A percentile compares a stretch with the other conserved stretches of the same genome.
phyloP scores from a whole-genome alignment of 2,888 invertebrate genomes.

The Bruchidius siliquastri region DNA sequence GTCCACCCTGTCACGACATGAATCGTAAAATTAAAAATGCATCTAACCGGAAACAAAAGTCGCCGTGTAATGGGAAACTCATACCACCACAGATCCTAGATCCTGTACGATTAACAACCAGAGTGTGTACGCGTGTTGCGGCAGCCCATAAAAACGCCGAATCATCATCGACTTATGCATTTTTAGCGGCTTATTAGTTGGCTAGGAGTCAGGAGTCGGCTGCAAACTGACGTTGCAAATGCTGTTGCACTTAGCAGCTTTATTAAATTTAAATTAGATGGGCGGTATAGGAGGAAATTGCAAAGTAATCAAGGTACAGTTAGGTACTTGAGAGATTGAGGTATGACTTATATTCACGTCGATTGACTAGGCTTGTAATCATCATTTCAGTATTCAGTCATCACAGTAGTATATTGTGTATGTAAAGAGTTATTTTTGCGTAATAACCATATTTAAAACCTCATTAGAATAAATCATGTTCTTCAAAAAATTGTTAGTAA shows the following conservation, averaged over 20 bases:
- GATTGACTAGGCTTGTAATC: no score
- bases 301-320: neutral
- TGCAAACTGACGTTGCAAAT: neutral
- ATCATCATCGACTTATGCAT: constrained; percentile 38
- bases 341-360: neutral
- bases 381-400: no score
- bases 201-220: neutral
- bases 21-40: neutral
- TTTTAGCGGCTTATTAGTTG: constrained; percentile 28
- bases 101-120: constrained; percentile 37
- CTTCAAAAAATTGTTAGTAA: no score
- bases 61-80: constrained; percentile 32
- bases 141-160: constrained; percentile 31
- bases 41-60: constrained; percentile 7
- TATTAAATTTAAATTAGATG: neutral
- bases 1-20: neutral
- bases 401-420: no score
- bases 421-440: no score
- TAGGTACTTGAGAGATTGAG: neutral
- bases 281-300: neutral
- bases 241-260: neutral
- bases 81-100: neutral
- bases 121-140: constrained; percentile 21
- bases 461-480: no score
- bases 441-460: no score